Evolutionary conservation across 1,140 invertebrate genomes (phyloP), one percentile per base, ranked within the genome.

Genomic region (Cataglyphis hispanica): DNA sequence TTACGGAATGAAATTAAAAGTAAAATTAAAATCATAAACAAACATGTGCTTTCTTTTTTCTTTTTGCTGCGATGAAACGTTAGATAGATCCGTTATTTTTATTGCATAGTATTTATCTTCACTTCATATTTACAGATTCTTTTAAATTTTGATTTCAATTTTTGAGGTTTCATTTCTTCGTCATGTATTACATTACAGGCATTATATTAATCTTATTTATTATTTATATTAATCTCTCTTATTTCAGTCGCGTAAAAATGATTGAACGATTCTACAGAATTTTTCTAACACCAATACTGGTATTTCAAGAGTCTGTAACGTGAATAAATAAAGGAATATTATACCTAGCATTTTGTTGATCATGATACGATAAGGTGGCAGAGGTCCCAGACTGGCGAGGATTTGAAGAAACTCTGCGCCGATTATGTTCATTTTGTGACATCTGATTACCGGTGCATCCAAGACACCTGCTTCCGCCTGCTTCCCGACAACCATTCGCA

Each of bases 281-380:
- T 22, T 8, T 76, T 76, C 6, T 63, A 37, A 2, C 25, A 2
- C 31, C 31, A 31, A 61, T 76, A 0, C 2, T 25, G n/a, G 7
- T 72, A 11, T 19, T 40, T 81, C 2, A 13, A 56, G 1, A 60
- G 16, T 40, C 16, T 70, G 7, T 67, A 58, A 60, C 0, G 10
- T 19, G 1, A 25, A 8, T 64, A 22, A 1, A 8, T 64, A 22
- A 4, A 43, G 13, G 3, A 76, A 37, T 34, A n/a, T 40, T 66
- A 84, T 93, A 96, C 96, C 93, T 43, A 96, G 75, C 22, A 92
- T 93, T n/a, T 92, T 94, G 63, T 95, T 96, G 19, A 95, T 88
- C 69, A 96, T 93, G 53, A 96, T 95, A 1, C 95, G 94, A 84
- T 96, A 96, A 0, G 96, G 95, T 8, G 96, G 95, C 13, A 96